Conservation (phyloP, 2,888 invertebrate genomes). For the Drosophila hamatofila region DNA sequence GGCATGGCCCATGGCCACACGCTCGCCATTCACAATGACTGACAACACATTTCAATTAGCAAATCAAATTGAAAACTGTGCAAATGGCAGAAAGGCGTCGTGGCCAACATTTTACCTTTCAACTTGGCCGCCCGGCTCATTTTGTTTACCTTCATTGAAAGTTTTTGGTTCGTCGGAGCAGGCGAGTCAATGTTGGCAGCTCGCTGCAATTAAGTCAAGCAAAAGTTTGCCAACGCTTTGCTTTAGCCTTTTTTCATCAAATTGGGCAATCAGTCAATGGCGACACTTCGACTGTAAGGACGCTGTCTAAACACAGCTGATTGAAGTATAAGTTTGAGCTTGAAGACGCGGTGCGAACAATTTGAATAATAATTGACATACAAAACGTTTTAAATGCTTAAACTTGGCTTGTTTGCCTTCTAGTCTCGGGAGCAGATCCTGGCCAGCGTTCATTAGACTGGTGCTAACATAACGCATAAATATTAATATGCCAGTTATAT, state of each 20-base stretch:
- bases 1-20: background rate
- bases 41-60: slow-evolving; percentile 68
- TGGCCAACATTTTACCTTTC: slow-evolving; percentile 48
- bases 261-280: slow-evolving; percentile 57
- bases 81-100: slow-evolving; percentile 22
- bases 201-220: slow-evolving; percentile 58
- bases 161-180: slow-evolving; percentile 1
- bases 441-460: slow-evolving; percentile 53
- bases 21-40: slow-evolving; percentile 12
- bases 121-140: slow-evolving; percentile 15
- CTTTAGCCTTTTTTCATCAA: slow-evolving; percentile 44
- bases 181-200: slow-evolving; percentile 29
- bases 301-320: background rate
- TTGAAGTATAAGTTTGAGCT: slow-evolving; percentile 4
- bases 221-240: slow-evolving; percentile 42
- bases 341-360: background rate
- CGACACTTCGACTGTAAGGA: slow-evolving; percentile 16
- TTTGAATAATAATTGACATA: background rate
- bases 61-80: slow-evolving; percentile 62
- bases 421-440: slow-evolving; percentile 21
- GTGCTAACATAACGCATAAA: slow-evolving; percentile 61
- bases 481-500: slow-evolving; percentile 70
- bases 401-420: slow-evolving; percentile 3
- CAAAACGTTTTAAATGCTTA: slow-evolving; percentile 3
- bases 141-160: slow-evolving; percentile 44